Evolutionary conservation across 2,888 invertebrate species (phyloP), one percentile per base, ranked within the genome.

Genomic region (Hyposoter dolosus): DNA sequence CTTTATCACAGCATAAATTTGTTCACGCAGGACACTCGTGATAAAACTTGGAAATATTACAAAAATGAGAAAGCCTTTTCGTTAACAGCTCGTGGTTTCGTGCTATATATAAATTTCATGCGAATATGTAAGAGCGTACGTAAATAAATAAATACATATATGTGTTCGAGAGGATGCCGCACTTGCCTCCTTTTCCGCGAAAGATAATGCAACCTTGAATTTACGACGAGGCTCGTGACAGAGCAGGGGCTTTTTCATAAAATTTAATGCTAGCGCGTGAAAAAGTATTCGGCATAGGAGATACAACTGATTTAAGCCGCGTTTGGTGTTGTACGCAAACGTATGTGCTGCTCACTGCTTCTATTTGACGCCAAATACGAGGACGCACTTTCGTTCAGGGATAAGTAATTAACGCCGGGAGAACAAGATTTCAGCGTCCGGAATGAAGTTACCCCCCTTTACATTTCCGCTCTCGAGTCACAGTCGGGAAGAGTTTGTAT

Each of bases 41-140:
- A 81, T 81, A 94, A 93, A 93, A 91, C 91, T 92, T 89, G 91
- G 93, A 94, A 93, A 92, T 94, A 94, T 93, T 91, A 91, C 93
- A 92, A 92, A 93, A 93, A 93, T 92, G 93, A 92, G 92, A 72
- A 93, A 92, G 92, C 91, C 91, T 91, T 93, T 90, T 91, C 68
- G 84, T 84, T 65, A 82, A 68, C 86, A 82, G 68, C 40, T 71
- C 50, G 35, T 60, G 74, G 79, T 76, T 35, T 45, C 53, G 28
- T 63, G 63, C 50, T 79, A 83, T 23, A 72, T n/a, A 50, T 23
- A 56, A 28, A 28, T 60, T 28, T 28, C 5, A 60, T 15, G 28
- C 60, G 15, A 60, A 60, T 9, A 28, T 60, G 28, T 60, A 28
- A 56, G 23, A 23, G 56, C 28, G 4, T 56, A 28, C 1, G 28